Base-by-base conservation (phyloP, 1,140 invertebrate species). In the Cotesia chilonis region DNA sequence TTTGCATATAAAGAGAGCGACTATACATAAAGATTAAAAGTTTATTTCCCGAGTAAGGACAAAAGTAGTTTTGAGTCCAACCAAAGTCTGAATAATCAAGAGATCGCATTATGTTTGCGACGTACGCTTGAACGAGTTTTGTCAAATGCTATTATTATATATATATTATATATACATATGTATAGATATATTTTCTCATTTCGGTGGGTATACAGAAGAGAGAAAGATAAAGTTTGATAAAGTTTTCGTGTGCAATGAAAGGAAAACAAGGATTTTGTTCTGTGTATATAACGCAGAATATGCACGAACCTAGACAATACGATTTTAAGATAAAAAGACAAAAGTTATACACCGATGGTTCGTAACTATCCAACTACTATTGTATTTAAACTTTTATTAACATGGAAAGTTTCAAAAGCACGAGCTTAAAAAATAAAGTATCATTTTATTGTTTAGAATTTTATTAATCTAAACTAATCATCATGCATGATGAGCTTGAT, bases 81-180 rank as follows among this genome's bases (percentile, higher is more conserved):
- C 69, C 28, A 28, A 65, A 66, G 64, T 73, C 38, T 69, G 68
- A 75, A 74, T 75, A 78, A 78, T 77, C 73, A 74, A 74, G 74
- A 72, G 74, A 71, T 77, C 72, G 72, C 70, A 70, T 59, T 69
- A 61, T 60, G 71, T 60, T 72, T 17, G n/a, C 52, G 71, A 63
- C 47, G 36, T 55, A 28, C 28, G 71, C 71, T 68, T 51, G 17
- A 38, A 36, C 57, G 35, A 68, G 67, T 51, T 73, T 65, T 10
- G 28, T 17, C 38, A 28, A 68, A 73, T 73, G 59, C 47, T 68
- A 55, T 28, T 28, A n/a, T n/a, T n/a, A n/a, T n/a, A 14, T 14
- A 28, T 28, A 28, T 28, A 28, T 28, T 1, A 1, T 28, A 28
- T 28, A 28, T 28, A 28, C 28, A 28, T 28, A 28, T 28, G 1